Evolutionary conservation across 1,140 invertebrate genomes (phyloP), one percentile per base, ranked within the genome.

Genomic region (Trichonephila clavata): DNA sequence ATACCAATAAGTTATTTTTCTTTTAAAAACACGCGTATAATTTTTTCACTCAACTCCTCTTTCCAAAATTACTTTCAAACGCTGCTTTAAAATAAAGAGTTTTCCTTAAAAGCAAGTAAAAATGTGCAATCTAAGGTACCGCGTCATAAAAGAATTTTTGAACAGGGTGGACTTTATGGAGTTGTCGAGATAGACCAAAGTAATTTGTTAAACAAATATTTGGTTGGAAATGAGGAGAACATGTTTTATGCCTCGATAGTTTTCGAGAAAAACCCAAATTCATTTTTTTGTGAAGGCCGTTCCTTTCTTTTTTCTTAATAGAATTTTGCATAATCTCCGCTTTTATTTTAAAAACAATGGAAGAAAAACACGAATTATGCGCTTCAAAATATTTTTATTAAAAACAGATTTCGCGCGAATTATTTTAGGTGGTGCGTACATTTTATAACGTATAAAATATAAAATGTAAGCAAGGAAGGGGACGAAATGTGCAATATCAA

Each of bases 171-270:
- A 32, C 27, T 77, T 77, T 77, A 77, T 39, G 27, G 32, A 77
- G 61, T 63, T 63, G 61, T 63, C 61, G 61, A 63, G 27, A 32
- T 20, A 77, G 71, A 13, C 24, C 71, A 27, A 77, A 10, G 24
- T 39, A 77, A 77, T 77, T 77, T 77, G 27, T 39, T 32, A 39
- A 77, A 32, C 71, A 77, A 77, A 77, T 77, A 77, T 77, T 77
- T 77, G 71, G 14, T 77, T 27, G 27, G 4, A 0, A 27, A 32
- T 68, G 71, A 77, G 39, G 71, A 77, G 27, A 32, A 6, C 27
- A n/a, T 68, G 24, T 68, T 68, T 68, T 68, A 24, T n/a, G 65
- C 24, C 8, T 13, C 65, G 24, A n/a, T 68, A n/a, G 65, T 3
- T 68, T 10, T 24, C 10, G 65, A 68, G 65, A 24, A 68, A 50